Percentiles rank a stretch among this genome's conserved stretches.
These are phyloP conservation scores for Orientallactaga bullata DNA, from an alignment of 2,113 vertebrate species.

Conservation along the genomic window DNA sequence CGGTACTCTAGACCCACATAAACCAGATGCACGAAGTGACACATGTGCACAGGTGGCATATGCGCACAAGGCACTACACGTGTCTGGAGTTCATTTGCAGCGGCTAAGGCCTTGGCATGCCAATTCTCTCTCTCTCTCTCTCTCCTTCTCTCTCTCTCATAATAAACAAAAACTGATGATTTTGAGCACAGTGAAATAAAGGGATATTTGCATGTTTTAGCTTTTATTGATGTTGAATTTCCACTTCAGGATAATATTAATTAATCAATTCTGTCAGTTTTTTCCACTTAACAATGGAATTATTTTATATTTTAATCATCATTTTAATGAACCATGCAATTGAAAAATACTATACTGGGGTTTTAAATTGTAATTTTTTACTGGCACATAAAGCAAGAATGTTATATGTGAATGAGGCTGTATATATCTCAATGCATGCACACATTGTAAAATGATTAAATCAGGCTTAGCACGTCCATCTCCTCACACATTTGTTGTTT, in stretches of 20 bases:
- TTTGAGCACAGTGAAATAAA: slow-evolving; percentile 43
- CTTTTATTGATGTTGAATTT: slow-evolving; percentile 46
- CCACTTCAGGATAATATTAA: neutral
- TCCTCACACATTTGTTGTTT: neutral
- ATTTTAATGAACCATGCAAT: neutral
- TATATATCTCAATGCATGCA: neutral
- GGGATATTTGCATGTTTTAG: slow-evolving; percentile 21
- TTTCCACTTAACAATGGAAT: neutral
- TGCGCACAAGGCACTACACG: too few relatives aligned
- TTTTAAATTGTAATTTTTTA: neutral
- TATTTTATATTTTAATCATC: slow-evolving; percentile 43
- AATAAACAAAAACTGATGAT: neutral
- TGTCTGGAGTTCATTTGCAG: too few relatives aligned
- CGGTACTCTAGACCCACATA: too few relatives aligned
- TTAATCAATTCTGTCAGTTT: neutral
- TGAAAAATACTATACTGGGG: neutral
- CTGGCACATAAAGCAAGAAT: neutral
- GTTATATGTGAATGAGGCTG: neutral
- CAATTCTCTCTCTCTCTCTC: too few relatives aligned
- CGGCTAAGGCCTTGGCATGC: too few relatives aligned
- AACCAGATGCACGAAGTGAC: too few relatives aligned
- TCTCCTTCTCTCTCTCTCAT: too few relatives aligned
- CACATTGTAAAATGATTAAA: neutral
- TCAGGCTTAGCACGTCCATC: neutral
- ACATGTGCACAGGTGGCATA: too few relatives aligned